Percentiles rank a stretch among this genome's conserved stretches.
Conservation (phyloP, 2,888 invertebrate species). For the Yponomeuta sedellus region DNA sequence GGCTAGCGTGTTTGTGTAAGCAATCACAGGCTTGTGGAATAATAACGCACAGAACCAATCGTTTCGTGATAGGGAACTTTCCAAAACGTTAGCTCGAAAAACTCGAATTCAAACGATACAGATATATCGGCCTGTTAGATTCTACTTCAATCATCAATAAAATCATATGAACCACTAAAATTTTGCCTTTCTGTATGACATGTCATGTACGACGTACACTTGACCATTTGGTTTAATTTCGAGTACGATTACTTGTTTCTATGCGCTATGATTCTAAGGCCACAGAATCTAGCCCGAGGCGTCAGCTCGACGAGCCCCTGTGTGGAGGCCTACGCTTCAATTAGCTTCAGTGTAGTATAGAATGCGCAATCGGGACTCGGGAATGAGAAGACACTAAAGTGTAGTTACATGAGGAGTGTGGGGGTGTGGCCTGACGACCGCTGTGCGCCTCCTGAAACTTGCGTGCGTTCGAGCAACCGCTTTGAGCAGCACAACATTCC, state of each 20-base stretch:
- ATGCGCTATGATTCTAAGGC: not conserved
- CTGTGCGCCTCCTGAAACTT: slow-evolving; percentile 2
- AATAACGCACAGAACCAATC: not conserved
- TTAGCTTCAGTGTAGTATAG: slow-evolving; percentile 13
- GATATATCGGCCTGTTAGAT: too few relatives aligned
- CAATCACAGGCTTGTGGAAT: slow-evolving; percentile 38
- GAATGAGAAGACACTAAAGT: slow-evolving; percentile 14
- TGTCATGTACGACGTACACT: too few relatives aligned
- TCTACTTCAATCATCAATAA: too few relatives aligned
- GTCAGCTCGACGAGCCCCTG: slow-evolving; percentile 53
- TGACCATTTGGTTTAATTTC: not conserved
- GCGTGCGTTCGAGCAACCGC: slow-evolving; percentile 11
- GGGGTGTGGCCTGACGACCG: slow-evolving; percentile 6
- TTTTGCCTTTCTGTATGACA: too few relatives aligned
- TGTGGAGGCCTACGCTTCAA: slow-evolving; percentile 7
- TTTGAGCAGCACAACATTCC: slow-evolving; percentile 10
- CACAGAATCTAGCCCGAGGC: slow-evolving; percentile 63
- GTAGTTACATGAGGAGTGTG: slow-evolving; percentile 17
- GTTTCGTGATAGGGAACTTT: not conserved
- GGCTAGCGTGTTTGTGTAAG: slow-evolving; percentile 75
- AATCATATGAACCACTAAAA: too few relatives aligned
- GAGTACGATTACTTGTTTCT: not conserved
- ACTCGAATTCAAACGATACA: too few relatives aligned
- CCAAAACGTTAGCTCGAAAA: not conserved
- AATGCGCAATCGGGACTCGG: slow-evolving; percentile 6